Base-by-base conservation (phyloP, 2,797 vertebrate species). In the Liparis tanakae region DNA sequence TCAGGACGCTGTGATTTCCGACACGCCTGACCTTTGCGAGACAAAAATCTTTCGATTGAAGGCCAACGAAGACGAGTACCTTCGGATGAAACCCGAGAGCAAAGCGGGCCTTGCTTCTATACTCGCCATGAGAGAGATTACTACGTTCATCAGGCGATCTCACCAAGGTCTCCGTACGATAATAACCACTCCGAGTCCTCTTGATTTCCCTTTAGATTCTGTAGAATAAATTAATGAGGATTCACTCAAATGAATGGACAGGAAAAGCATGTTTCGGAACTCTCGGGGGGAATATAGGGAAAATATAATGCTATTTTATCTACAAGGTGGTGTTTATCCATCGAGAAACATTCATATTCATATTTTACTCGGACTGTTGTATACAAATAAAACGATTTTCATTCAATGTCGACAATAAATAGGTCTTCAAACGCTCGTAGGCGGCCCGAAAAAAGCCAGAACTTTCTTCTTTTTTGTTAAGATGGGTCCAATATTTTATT, bases 241-340 rank as follows among this genome's bases (percentile, higher is more conserved):
- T 3, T 30, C 25, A 53, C 56, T 69, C 60, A 76, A 80, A 74
- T 74, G 37, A 81, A 79, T 66, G 62, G 64, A 78, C 53, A 60
- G 55, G 63, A 69, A 30, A 78, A 78, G 41, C 15, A 50, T 68
- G 58, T 76, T 81, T 77, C 64, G 59, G 46, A 70, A 58, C 70
- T 70, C 67, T 80, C 80, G 46, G 39, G 65, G 65, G 65, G 58
- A 54, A n/a, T 62, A 67, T 58, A 46, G 72, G 54, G 63, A 68
- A 82, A 83, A 76, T 55, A 68, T 12, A 68, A 78, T 1, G 46
- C 12, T 0, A 17, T 66, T 74, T 25, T 48, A 41, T 57, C 72
- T 30, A 50, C 34, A 70, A 50, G 67, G 33, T 22, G 15, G 7
- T 68, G 48, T 30, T 61, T 72, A 64, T 77, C 20, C 51, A 25